These are phyloP conservation scores for Oreohelix idahoensis DNA, from an alignment of 1,140 invertebrate genomes.

Conservation along the genomic window DNA sequence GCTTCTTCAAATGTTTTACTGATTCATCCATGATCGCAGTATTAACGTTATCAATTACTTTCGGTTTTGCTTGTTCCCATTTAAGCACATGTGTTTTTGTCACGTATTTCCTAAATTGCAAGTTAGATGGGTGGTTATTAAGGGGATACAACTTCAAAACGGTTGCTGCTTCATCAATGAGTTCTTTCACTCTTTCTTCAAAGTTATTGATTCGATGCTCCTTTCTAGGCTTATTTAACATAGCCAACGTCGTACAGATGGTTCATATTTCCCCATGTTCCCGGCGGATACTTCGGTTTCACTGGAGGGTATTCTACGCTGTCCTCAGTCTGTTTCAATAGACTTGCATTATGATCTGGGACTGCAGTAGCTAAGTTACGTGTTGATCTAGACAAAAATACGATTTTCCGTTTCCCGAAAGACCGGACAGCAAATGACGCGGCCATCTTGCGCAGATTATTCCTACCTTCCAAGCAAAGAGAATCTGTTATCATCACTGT, in stretches of 20 bases:
- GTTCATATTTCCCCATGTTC: constrained; percentile 58
- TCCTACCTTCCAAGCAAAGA: too few species aligned
- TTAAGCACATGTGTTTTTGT: constrained; percentile 57
- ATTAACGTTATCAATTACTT: neutral
- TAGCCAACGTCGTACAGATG: constrained; percentile 30
- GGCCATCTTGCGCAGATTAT: neutral
- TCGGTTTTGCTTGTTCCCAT: neutral
- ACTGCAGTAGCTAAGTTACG: neutral
- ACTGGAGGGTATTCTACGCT: constrained; percentile 54
- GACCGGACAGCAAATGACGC: neutral
- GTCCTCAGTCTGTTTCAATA: neutral
- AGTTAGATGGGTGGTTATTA: constrained; percentile 40
- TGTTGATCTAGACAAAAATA: neutral
- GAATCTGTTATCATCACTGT: too few species aligned
- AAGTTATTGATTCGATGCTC: constrained; percentile 24
- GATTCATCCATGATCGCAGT: neutral
- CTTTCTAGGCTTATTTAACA: neutral
- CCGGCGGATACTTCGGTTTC: constrained; percentile 61
- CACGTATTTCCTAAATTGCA: constrained; percentile 51
- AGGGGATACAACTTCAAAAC: constrained; percentile 1
- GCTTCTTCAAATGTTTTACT: constrained; percentile 21
- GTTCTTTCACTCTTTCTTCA: constrained; percentile 41
- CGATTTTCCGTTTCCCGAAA: neutral
- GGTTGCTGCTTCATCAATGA: neutral
- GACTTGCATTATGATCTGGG: neutral